Conservation (phyloP, 2,888 invertebrate species). For the Steinernema carpocapsae region DNA sequence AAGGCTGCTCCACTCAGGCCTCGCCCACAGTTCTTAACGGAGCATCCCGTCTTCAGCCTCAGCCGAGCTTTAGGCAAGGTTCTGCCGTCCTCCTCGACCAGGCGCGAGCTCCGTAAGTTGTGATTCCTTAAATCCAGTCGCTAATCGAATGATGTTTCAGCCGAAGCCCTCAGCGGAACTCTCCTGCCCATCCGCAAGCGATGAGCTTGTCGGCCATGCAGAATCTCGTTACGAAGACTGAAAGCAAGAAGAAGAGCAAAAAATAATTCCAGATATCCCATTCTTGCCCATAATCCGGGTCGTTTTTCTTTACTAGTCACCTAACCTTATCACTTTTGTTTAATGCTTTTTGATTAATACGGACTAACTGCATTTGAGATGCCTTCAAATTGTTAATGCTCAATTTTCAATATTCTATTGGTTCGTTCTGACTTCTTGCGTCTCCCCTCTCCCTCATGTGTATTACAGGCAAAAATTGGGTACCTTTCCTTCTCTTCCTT, state of each 20-base stretch:
- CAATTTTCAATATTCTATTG: not conserved
- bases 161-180: slow-evolving; percentile 21
- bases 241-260: slow-evolving; percentile 27
- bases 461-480: slow-evolving; percentile 25
- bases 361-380: slow-evolving; percentile 29
- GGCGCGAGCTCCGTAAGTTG: slow-evolving; percentile 16
- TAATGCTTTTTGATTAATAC: slow-evolving; percentile 24
- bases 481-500: slow-evolving; percentile 4
- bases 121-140: not conserved
- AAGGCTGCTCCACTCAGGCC: not conserved
- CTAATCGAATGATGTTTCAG: not conserved
- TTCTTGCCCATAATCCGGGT: slow-evolving; percentile 22
- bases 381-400: slow-evolving; percentile 24
- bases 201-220: slow-evolving; percentile 19
- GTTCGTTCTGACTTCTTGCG: not conserved
- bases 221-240: slow-evolving; percentile 18
- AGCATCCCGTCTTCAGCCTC: slow-evolving; percentile 21
- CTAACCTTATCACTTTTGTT: slow-evolving; percentile 17
- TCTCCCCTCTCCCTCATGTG: not conserved
- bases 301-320: slow-evolving; percentile 12
- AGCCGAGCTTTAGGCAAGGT: slow-evolving; percentile 22
- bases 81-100: slow-evolving; percentile 5
- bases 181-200: not conserved
- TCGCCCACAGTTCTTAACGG: slow-evolving; percentile 14
- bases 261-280: not conserved